Evolutionary conservation across 2,113 vertebrate genomes (phyloP).

Genomic region (Brachionichthys hirsutus): DNA sequence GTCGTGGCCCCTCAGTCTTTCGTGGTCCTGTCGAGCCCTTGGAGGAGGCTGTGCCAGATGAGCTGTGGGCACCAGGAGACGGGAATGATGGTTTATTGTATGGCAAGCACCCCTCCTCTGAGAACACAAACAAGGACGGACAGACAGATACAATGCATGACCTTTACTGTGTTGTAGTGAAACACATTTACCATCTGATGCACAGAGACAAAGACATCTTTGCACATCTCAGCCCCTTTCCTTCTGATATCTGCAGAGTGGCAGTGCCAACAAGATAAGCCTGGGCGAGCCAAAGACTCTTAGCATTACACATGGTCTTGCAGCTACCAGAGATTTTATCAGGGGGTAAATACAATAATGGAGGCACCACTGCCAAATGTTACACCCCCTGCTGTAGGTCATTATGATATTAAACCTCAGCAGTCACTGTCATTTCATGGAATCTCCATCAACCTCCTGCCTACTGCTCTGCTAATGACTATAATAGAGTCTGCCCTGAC

Average conservation of each 20-base stretch:
- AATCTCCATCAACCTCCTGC: constrained; percentile 70
- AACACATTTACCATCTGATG: constrained; percentile 52
- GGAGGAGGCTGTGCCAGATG: constrained; percentile 95
- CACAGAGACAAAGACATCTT: constrained; percentile 47
- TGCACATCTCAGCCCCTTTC: constrained; percentile 7
- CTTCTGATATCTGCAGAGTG: constrained; percentile 68
- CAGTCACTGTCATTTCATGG: constrained; percentile 46
- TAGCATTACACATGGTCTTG: constrained; percentile 55
- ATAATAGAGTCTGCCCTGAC: constrained; percentile 55
- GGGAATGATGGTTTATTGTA: constrained; percentile 97
- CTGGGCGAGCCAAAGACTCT: constrained; percentile 48
- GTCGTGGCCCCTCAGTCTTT: constrained; percentile 83
- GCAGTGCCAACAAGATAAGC: constrained; percentile 56
- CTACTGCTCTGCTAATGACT: constrained; percentile 68
- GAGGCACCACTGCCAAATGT: constrained; percentile 43
- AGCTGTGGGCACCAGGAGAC: constrained; percentile 94
- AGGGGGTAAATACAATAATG: constrained; percentile 58
- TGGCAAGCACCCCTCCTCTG: constrained; percentile 92
- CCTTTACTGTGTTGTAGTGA: constrained; percentile 26
- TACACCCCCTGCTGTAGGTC: constrained; percentile 52
- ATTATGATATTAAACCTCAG: constrained; percentile 64
- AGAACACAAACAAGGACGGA: constrained; percentile 54
- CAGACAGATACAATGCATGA: constrained; percentile 10
- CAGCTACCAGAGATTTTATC: constrained; percentile 31
- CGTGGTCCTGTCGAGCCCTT: constrained; percentile 96